Conservation (phyloP, 92 coral and sea anemone species). For the Meandrina meandrites region DNA sequence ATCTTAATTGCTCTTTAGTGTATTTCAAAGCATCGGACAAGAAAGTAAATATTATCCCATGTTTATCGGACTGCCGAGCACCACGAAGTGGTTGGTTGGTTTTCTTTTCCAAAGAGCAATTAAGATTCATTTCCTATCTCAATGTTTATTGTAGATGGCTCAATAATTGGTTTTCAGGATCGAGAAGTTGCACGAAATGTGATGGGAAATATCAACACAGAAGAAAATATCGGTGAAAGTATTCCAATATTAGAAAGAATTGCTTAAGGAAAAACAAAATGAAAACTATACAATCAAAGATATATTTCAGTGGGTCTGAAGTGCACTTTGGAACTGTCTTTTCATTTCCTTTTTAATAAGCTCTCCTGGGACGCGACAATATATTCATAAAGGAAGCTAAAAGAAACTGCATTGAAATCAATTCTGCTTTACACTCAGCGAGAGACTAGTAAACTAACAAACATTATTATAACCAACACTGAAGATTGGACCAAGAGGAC, state of each 20-base stretch:
- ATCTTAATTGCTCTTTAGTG: slow-evolving; percentile 31
- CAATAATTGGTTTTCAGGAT: slow-evolving; percentile 38
- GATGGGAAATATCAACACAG: neutral
- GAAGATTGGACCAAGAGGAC: neutral
- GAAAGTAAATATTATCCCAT: slow-evolving; percentile 24
- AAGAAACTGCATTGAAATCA: slow-evolving; percentile 17
- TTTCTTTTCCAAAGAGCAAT: slow-evolving; percentile 22
- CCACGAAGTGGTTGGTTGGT: slow-evolving; percentile 25
- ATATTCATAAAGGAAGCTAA: slow-evolving; percentile 29
- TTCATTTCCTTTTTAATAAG: slow-evolving; percentile 1
- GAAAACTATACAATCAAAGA: neutral
- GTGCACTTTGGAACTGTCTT: neutral
- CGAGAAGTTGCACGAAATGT: slow-evolving; percentile 23
- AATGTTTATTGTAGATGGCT: slow-evolving; percentile 29
- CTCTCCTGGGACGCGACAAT: slow-evolving; percentile 16
- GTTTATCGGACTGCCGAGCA: slow-evolving; percentile 21
- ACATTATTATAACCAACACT: neutral
- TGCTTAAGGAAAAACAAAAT: neutral
- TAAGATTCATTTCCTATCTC: slow-evolving; percentile 39
- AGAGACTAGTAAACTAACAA: slow-evolving; percentile 14
- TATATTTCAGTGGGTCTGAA: neutral
- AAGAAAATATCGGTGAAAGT: slow-evolving; percentile 11
- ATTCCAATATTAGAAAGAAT: neutral
- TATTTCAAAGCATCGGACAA: slow-evolving; percentile 20
- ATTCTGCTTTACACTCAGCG: neutral